Conservation (phyloP, 2,113 vertebrate genomes). For the Phaethon lepturus region DNA sequence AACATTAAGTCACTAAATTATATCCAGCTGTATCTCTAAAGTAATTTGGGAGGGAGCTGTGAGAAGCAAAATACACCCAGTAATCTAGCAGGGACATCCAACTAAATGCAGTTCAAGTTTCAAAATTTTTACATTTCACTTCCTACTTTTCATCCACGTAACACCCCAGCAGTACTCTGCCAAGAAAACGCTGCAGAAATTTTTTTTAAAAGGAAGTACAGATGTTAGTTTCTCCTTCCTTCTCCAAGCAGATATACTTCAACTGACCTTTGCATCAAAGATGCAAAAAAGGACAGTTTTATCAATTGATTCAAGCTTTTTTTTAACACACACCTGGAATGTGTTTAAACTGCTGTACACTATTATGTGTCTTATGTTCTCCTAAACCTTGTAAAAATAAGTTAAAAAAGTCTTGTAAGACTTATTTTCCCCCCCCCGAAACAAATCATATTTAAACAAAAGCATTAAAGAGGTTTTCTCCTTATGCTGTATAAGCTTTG, state of each 20-base stretch:
- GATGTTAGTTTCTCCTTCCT: background rate
- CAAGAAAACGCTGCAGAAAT: background rate
- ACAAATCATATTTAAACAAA: background rate
- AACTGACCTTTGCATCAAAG: background rate
- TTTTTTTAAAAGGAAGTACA: background rate
- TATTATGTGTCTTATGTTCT: background rate
- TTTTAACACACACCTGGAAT: background rate
- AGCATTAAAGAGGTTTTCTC: background rate
- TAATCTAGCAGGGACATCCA: background rate
- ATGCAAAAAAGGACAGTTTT: background rate
- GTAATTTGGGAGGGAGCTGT: background rate
- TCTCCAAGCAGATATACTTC: background rate
- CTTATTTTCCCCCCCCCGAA: background rate
- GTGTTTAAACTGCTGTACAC: background rate
- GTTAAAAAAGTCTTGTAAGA: background rate
- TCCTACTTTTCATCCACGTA: background rate
- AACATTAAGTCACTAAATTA: background rate
- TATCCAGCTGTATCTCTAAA: background rate
- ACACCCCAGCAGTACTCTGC: background rate
- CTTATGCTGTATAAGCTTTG: background rate
- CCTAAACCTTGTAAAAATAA: background rate
- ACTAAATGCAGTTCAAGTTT: background rate
- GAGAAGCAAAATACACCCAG: background rate
- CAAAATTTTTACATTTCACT: background rate
- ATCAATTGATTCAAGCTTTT: background rate